Conservation (phyloP, 2,113 vertebrate species). For the Ceyx melanurus region DNA sequence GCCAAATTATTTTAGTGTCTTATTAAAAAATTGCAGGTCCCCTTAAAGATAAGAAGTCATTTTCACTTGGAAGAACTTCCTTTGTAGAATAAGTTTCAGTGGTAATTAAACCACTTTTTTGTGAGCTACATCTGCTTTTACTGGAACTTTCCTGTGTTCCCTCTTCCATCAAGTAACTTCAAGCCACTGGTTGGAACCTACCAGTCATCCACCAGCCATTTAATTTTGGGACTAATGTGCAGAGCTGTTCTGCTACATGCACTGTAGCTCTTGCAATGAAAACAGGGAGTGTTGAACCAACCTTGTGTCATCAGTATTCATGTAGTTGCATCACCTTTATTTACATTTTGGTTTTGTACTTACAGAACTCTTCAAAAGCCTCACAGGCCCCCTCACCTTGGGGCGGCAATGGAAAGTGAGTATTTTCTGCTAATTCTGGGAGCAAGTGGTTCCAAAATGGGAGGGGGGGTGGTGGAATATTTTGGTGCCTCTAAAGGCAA, state of each 20-base stretch:
- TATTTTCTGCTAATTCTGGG: slow-evolving; percentile 67
- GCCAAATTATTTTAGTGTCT: background rate
- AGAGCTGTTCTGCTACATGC: slow-evolving; percentile 37
- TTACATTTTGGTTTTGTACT: slow-evolving; percentile 66
- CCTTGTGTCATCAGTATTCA: slow-evolving; percentile 63
- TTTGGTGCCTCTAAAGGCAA: background rate
- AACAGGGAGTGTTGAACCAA: slow-evolving; percentile 18
- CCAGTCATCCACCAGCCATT: slow-evolving; percentile 58
- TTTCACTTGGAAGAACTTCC: slow-evolving; percentile 40
- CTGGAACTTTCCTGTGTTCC: slow-evolving; percentile 55
- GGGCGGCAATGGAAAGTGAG: slow-evolving; percentile 97
- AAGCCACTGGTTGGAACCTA: slow-evolving; percentile 59
- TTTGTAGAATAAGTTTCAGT: slow-evolving; percentile 65
- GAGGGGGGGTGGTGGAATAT: background rate
- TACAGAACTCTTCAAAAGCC: slow-evolving; percentile 93
- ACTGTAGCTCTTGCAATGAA: slow-evolving; percentile 1
- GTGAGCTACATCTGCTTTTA: slow-evolving; percentile 64
- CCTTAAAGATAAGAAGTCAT: slow-evolving; percentile 47
- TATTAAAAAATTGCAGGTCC: slow-evolving; percentile 34
- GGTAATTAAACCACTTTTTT: slow-evolving; percentile 68
- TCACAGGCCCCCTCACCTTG: slow-evolving; percentile 94
- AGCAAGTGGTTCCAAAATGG: slow-evolving; percentile 1
- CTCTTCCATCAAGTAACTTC: slow-evolving; percentile 69
- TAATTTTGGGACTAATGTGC: background rate
- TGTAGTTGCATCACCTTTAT: slow-evolving; percentile 58